Conservation (phyloP, 2,888 invertebrate species). For the Eupithecia tripunctaria region DNA sequence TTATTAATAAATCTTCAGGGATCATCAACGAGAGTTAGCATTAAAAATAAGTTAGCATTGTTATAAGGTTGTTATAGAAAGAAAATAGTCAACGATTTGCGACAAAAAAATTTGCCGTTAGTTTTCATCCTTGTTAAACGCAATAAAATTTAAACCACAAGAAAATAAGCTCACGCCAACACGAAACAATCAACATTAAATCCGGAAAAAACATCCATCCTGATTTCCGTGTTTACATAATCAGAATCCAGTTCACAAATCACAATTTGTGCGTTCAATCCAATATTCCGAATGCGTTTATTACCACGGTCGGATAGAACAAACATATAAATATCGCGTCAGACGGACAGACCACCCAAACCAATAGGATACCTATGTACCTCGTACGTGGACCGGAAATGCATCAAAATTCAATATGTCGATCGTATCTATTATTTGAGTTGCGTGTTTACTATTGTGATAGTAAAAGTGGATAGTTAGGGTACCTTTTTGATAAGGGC, state of each 20-base stretch:
- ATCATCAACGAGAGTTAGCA: not conserved
- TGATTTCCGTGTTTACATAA: not conserved
- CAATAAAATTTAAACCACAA: no score
- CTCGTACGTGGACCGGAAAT: slow-evolving; percentile 37
- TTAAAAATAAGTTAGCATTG: no score
- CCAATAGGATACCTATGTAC: slow-evolving; percentile 12
- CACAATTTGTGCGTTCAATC: slow-evolving; percentile 6
- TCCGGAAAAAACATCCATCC: slow-evolving; percentile 8
- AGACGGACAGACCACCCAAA: slow-evolving; percentile 32
- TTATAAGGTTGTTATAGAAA: no score
- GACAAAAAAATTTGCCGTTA: no score
- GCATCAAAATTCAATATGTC: slow-evolving; percentile 44
- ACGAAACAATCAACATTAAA: not conserved
- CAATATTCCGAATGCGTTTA: slow-evolving; percentile 6
- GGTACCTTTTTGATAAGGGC: not conserved
- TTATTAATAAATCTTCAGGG: not conserved
- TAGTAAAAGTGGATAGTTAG: slow-evolving; percentile 19
- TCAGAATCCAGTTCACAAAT: slow-evolving; percentile 5
- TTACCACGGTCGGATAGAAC: slow-evolving; percentile 11
- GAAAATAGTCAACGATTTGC: no score
- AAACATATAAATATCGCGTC: slow-evolving; percentile 10
- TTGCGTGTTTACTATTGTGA: slow-evolving; percentile 34
- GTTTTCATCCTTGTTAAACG: no score
- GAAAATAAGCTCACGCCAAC: no score
- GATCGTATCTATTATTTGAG: slow-evolving; percentile 43